phyloP scores from a whole-genome alignment of 2,888 invertebrate species.

The Pandemis cinnamomeana region DNA sequence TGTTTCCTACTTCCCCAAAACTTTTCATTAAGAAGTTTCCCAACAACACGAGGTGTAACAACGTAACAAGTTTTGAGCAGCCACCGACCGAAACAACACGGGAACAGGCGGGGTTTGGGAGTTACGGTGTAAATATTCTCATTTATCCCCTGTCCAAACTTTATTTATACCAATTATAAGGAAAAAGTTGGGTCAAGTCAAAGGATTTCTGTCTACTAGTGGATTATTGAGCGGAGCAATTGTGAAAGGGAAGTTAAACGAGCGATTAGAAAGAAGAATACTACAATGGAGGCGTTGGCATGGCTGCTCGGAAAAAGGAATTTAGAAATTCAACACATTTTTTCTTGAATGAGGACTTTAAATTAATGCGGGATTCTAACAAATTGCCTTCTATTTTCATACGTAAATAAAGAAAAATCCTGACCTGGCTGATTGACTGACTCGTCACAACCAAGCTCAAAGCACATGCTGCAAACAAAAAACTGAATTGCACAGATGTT shows the following conservation, averaged over 20 bases:
- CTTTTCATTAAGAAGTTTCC: constrained; percentile 42
- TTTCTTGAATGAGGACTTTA: neutral
- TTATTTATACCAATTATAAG: constrained; percentile 39
- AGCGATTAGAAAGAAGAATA: constrained; percentile 21
- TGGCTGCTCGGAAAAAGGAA: constrained; percentile 10
- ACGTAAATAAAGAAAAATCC: too few species aligned
- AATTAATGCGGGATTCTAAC: too few species aligned
- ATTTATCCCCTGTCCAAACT: constrained; percentile 19
- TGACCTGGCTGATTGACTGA: too few species aligned
- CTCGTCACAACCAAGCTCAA: too few species aligned
- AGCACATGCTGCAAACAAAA: too few species aligned
- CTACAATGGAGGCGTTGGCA: constrained; percentile 23
- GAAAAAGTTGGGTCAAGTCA: constrained; percentile 14
- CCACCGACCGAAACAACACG: constrained; percentile 34
- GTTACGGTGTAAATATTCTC: constrained; percentile 37
- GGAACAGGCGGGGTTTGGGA: constrained; percentile 10
- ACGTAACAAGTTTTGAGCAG: constrained; percentile 38
- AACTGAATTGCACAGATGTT: too few species aligned
- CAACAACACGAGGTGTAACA: constrained; percentile 40
- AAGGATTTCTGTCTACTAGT: constrained; percentile 22
- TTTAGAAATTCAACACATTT: neutral
- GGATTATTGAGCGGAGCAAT: constrained; percentile 17
- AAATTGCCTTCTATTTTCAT: too few species aligned
- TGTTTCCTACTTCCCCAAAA: constrained; percentile 34
- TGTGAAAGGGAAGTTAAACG: constrained; percentile 5